Evolutionary conservation across 2,113 vertebrate species (phyloP).

Genomic region (Zosterops lateralis): DNA sequence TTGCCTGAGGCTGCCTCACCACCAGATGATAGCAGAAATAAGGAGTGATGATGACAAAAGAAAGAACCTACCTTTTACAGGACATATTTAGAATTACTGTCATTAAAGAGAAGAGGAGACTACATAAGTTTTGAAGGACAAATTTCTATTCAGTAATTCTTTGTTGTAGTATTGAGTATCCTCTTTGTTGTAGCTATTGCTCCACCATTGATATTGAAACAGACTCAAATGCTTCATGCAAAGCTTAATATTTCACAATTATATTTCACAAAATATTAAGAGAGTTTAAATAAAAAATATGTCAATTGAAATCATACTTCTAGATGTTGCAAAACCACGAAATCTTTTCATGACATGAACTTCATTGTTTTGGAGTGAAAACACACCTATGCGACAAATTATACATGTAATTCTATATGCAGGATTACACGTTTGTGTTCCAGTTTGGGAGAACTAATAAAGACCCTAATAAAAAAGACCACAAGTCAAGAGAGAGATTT

Average conservation of each 20-base stretch:
- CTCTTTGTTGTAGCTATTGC: background rate
- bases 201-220: background rate
- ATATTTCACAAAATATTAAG: background rate
- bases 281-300: background rate
- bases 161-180: background rate
- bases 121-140: background rate
- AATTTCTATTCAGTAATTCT: background rate
- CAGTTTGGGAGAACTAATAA: background rate
- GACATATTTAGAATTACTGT: background rate
- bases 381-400: background rate
- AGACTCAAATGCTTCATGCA: background rate
- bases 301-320: background rate
- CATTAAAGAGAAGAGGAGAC: background rate
- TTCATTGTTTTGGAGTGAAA: background rate
- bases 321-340: background rate
- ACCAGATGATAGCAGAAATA: background rate
- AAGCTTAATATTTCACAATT: too few species aligned
- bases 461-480: background rate
- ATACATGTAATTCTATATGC: accelerated
- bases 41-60: background rate
- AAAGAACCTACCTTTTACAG: background rate
- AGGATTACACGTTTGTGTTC: background rate
- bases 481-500: background rate
- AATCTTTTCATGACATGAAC: background rate
- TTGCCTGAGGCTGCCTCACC: background rate